These are phyloP conservation scores for Eremobia ochroleuca DNA, from an alignment of 2,888 invertebrate genomes.

Conservation along the genomic window DNA sequence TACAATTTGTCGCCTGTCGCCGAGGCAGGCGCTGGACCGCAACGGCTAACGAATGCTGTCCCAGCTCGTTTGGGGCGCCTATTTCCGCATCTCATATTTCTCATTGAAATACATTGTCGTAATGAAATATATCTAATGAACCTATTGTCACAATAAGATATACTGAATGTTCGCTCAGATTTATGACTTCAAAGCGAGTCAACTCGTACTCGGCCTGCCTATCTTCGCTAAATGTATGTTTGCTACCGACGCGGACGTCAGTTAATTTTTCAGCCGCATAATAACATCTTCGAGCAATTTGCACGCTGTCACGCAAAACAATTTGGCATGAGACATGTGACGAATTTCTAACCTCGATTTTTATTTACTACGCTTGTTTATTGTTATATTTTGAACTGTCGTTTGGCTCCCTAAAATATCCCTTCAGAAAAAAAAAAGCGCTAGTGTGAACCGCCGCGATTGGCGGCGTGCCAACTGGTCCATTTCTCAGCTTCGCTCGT, in stretches of 20 bases:
- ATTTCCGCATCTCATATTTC: constrained; percentile 86
- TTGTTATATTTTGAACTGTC: constrained; percentile 75
- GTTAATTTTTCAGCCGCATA: constrained; percentile 76
- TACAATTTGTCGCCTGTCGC: constrained; percentile 80
- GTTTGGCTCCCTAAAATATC: constrained; percentile 75
- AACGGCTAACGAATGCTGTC: constrained; percentile 79
- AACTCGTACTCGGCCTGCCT: constrained; percentile 27
- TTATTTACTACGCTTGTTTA: constrained; percentile 77
- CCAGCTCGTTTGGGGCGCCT: constrained; percentile 76
- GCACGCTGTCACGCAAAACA: constrained; percentile 84
- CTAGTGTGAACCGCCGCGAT: constrained; percentile 74
- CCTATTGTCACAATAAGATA: constrained; percentile 54
- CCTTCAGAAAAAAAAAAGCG: constrained; percentile 77
- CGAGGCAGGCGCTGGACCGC: constrained; percentile 79
- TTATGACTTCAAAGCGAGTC: constrained; percentile 49
- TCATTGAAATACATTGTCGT: constrained; percentile 73
- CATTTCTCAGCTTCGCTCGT: constrained; percentile 83
- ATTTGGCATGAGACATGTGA: constrained; percentile 83
- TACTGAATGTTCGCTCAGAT: constrained; percentile 40
- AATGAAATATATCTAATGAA: constrained; percentile 58
- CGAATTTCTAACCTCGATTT: constrained; percentile 83
- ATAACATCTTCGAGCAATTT: constrained; percentile 81
- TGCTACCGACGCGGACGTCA: constrained; percentile 74
- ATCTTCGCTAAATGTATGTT: constrained; percentile 63
- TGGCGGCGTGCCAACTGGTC: constrained; percentile 86